phyloP scores from a whole-genome alignment of 1,140 invertebrate species.

The Vanessa tameamea region DNA sequence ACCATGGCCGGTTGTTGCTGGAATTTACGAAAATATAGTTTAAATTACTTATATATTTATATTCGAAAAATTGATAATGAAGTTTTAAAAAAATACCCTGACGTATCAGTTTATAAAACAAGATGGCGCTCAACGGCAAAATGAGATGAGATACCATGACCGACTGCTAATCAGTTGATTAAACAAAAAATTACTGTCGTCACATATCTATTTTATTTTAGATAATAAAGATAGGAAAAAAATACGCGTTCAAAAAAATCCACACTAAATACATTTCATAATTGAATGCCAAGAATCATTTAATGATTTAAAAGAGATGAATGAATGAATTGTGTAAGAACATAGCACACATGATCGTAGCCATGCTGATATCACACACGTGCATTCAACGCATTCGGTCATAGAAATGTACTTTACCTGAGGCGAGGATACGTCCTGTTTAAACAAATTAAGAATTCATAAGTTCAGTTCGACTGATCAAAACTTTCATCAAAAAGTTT shows the following conservation, averaged over 20 bases:
- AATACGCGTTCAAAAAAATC: background rate
- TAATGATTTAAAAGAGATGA: background rate
- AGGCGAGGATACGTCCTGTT: constrained; percentile 27
- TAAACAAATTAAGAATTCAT: constrained; percentile 9
- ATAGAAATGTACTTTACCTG: constrained; percentile 39
- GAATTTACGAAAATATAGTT: constrained; percentile 33
- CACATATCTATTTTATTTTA: background rate
- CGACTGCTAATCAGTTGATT: too few species aligned
- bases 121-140: too few species aligned
- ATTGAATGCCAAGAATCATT: constrained; percentile 10
- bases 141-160: too few species aligned
- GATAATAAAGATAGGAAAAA: background rate
- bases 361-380: constrained; percentile 44
- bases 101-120: too few species aligned
- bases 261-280: background rate
- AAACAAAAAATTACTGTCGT: too few species aligned
- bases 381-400: constrained; percentile 36
- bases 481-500: background rate
- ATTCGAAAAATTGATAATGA: background rate
- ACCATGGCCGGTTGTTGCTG: constrained; percentile 76
- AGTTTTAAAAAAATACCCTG: too few species aligned
- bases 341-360: constrained; percentile 27
- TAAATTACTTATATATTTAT: background rate
- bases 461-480: background rate
- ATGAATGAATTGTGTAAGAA: constrained; percentile 6